Evolutionary conservation across 2,797 vertebrate genomes (phyloP).

Genomic region (Balearica regulorum): DNA sequence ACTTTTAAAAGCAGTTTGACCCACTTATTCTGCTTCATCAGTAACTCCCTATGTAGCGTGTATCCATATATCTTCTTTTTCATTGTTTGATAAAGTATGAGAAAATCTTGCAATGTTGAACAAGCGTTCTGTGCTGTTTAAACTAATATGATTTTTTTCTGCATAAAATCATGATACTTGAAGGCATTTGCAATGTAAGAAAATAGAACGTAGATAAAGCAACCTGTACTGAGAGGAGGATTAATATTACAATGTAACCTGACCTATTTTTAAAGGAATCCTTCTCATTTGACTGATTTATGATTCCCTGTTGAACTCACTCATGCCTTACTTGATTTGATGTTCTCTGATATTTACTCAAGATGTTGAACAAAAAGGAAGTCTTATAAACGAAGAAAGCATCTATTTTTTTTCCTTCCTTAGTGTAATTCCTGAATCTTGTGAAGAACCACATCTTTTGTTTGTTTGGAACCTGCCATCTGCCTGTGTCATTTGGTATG

Average conservation of each 20-base stretch:
- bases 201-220: not conserved
- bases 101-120: not conserved
- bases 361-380: not conserved
- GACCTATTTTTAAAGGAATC: constrained; percentile 46
- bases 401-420: not conserved
- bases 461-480: not conserved
- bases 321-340: not conserved
- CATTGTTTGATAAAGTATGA: not conserved
- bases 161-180: not conserved
- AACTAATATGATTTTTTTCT: not conserved
- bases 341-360: not conserved
- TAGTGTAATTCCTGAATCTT: not conserved
- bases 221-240: not conserved
- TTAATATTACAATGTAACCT: constrained; percentile 37
- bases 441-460: not conserved
- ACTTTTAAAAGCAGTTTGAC: constrained; percentile 45
- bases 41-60: not conserved
- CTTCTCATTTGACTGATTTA: constrained; percentile 6
- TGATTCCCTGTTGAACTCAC: not conserved
- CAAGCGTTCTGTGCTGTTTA: not conserved
- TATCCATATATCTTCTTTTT: not conserved
- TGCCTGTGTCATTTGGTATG: not conserved
- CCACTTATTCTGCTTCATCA: constrained; percentile 48
- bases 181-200: not conserved
- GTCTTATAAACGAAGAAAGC: not conserved